These are phyloP conservation scores for Aethina tumida DNA, from an alignment of 1,140 invertebrate species.

Conservation along the genomic window DNA sequence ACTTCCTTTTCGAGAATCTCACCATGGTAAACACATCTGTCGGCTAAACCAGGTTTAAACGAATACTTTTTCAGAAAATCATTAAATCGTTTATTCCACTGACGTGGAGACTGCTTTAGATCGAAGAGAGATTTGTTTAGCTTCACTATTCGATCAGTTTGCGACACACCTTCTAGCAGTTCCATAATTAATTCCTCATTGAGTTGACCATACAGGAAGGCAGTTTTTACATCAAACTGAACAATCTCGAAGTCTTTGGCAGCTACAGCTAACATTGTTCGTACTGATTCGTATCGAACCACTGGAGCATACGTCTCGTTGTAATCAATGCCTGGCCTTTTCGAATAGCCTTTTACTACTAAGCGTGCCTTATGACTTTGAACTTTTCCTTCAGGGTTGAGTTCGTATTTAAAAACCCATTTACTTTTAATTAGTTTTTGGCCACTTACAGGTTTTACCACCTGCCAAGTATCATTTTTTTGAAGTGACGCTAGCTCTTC, in stretches of 20 bases:
- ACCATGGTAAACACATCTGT: too few species aligned
- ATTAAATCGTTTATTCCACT: too few species aligned
- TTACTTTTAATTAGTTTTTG: slow-evolving; percentile 1
- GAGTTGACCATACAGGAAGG: slow-evolving; percentile 36
- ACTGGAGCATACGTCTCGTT: slow-evolving; percentile 33
- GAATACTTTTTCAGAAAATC: too few species aligned
- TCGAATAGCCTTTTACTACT: slow-evolving; percentile 33
- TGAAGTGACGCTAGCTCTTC: not conserved
- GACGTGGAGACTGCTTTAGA: not conserved
- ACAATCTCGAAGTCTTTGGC: slow-evolving; percentile 9
- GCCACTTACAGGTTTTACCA: not conserved
- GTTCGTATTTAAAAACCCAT: slow-evolving; percentile 16
- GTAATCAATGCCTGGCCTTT: slow-evolving; percentile 34
- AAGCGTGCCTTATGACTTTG: slow-evolving; percentile 23
- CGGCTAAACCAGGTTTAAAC: too few species aligned
- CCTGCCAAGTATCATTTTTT: slow-evolving; percentile 5
- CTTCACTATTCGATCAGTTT: slow-evolving; percentile 1
- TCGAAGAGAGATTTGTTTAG: not conserved
- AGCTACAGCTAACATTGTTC: slow-evolving; percentile 18
- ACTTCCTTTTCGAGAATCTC: too few species aligned
- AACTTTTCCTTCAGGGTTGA: slow-evolving; percentile 7
- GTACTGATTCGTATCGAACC: slow-evolving; percentile 18
- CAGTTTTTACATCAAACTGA: slow-evolving; percentile 30
- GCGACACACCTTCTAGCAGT: slow-evolving; percentile 34
- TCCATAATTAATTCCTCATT: too few species aligned